phyloP scores from a whole-genome alignment of 2,888 invertebrate genomes.

The Marasmarcha lunaedactyla region DNA sequence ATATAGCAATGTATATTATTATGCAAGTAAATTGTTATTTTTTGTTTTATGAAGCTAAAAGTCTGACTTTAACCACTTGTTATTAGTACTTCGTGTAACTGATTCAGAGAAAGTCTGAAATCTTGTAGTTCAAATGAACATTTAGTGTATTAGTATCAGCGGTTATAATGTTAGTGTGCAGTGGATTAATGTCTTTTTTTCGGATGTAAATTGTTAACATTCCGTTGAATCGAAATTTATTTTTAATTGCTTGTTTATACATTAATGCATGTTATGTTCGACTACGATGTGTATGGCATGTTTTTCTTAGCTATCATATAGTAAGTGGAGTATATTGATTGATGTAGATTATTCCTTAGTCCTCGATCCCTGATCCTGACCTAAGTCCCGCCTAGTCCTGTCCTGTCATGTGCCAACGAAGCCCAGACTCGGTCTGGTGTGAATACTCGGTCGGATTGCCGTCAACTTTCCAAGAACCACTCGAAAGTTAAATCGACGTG shows the following conservation, averaged over 20 bases:
- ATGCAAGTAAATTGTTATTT: constrained; percentile 63
- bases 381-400: constrained; percentile 61
- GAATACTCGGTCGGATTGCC: constrained; percentile 19
- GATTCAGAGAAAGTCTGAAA: constrained; percentile 55
- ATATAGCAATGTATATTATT: constrained; percentile 64
- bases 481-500: no score
- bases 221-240: constrained; percentile 33
- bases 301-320: constrained; percentile 17
- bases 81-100: constrained; percentile 38
- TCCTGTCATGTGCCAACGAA: constrained; percentile 63
- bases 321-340: background rate
- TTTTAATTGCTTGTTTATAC: constrained; percentile 13
- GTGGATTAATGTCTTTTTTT: constrained; percentile 33
- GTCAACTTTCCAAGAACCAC: no score
- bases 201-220: constrained; percentile 43
- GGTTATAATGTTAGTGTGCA: constrained; percentile 40
- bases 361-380: constrained; percentile 47
- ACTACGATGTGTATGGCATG: constrained; percentile 17
- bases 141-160: constrained; percentile 41
- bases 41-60: constrained; percentile 60
- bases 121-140: constrained; percentile 43
- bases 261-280: constrained; percentile 5
- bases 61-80: constrained; percentile 69
- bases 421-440: constrained; percentile 30
- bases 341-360: constrained; percentile 13